Base-by-base conservation (phyloP, 2,113 vertebrate species). In the Tyto alba region DNA sequence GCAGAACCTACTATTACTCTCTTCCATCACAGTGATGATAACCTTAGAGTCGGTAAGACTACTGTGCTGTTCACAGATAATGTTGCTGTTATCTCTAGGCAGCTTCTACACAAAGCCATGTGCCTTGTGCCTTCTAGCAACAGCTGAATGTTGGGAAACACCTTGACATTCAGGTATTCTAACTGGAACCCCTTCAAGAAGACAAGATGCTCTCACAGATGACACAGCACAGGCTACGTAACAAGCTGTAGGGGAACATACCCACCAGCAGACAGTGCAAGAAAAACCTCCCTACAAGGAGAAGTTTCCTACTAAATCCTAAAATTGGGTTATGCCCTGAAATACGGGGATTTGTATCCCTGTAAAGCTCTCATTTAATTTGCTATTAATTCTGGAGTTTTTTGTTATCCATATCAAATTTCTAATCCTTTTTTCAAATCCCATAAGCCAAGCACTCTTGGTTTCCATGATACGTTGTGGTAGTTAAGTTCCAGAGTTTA, bases 1-100 rank as follows among this genome's bases (percentile, higher is more conserved):
- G 75, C 41, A 48, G 20, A 4, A 16, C 0, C 89, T 8, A 1
- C 60, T 4, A 0, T 0, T 2, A 3, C 63, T 57, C 36, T 11
- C 3, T 6, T 20, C 1, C 1, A 1, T 15, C 4, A 7, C 9
- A 36, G 76, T 0, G 38, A 7, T 4, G 27, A 18, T 8, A 26
- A 36, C 12, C 50, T 23, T 2, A 20, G 52, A 43, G 34, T 4
- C 52, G 26, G 13, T 3, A 9, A 17, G 52, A 10, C 6, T 2
- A 7, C 75, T 10, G 43, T 40, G 45, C 1, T 85, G 6, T 9
- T 40, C 66, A 1, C 16, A 50, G 27, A 7, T 15, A 20, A 36
- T 0, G 2, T 22, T 7, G 43, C 67, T 3, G 2, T 43, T 26
- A 36, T 5, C 59, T 47, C 52, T 4, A 5, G 85, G 62, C 27